A percentile compares a stretch with the other conserved stretches of the same genome.
Conservation (phyloP, 1,140 invertebrate species). For the Neuroterus valhalla region DNA sequence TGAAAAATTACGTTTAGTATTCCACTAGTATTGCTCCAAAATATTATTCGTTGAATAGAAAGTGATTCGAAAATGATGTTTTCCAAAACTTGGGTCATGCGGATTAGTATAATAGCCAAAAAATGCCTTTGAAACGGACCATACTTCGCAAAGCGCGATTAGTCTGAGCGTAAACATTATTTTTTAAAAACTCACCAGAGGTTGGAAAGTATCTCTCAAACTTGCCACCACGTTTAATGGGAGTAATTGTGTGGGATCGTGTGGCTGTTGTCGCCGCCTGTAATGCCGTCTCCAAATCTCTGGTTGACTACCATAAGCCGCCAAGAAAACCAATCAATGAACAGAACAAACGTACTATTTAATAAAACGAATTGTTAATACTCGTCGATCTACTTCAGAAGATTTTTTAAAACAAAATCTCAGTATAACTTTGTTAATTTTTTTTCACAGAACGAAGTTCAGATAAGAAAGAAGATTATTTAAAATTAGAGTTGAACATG, state of each 20-base stretch:
- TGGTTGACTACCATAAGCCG: conserved; percentile 72
- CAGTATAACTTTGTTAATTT: too few relatives aligned
- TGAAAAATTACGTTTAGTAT: too few relatives aligned
- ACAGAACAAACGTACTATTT: conserved; percentile 72
- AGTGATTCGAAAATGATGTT: too few relatives aligned
- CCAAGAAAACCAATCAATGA: conserved; percentile 75
- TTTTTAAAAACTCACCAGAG: conserved; percentile 81
- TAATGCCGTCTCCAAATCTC: conserved; percentile 80
- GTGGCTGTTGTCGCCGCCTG: conserved; percentile 81
- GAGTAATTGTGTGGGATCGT: conserved; percentile 82
- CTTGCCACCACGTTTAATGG: conserved; percentile 83
- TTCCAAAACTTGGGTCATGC: too few relatives aligned
- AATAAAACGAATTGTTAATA: conserved; percentile 58
- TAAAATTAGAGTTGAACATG: too few relatives aligned
- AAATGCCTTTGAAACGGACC: not conserved
- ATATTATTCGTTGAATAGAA: too few relatives aligned
- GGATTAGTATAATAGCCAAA: too few relatives aligned
- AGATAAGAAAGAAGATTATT: too few relatives aligned
- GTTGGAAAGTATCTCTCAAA: conserved; percentile 87
- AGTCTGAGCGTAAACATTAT: conserved; percentile 67
- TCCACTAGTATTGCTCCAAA: too few relatives aligned
- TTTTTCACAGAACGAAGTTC: too few relatives aligned
- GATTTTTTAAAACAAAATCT: too few relatives aligned
- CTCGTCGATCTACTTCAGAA: too few relatives aligned
- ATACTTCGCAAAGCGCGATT: conserved; percentile 16